These are phyloP conservation scores for Trissolcus japonicus DNA, from an alignment of 2,888 invertebrate species.

Conservation along the genomic window DNA sequence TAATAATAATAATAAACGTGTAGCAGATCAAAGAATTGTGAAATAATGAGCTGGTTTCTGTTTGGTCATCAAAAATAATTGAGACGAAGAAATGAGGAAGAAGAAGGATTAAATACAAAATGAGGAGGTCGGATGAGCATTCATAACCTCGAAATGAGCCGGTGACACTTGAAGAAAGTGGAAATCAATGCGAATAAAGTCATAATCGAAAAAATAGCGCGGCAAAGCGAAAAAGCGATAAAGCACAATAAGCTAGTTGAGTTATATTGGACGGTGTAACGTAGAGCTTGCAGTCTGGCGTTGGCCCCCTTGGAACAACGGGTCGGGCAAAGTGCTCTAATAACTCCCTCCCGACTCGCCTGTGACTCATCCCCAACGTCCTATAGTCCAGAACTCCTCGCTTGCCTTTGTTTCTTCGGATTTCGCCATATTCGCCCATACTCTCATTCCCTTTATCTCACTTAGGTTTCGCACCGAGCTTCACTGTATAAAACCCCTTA, in stretches of 20 bases:
- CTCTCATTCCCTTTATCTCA: constrained; percentile 60
- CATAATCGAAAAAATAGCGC: constrained; percentile 61
- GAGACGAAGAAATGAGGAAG: background rate
- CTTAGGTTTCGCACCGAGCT: constrained; percentile 57
- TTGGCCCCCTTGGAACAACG: constrained; percentile 58
- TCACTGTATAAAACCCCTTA: constrained; percentile 44
- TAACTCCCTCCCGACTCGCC: constrained; percentile 65
- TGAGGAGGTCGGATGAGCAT: constrained; percentile 6
- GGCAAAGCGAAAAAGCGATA: constrained; percentile 62
- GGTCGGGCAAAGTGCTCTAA: constrained; percentile 69
- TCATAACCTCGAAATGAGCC: constrained; percentile 36
- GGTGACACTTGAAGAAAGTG: constrained; percentile 34
- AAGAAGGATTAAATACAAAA: constrained; percentile 7
- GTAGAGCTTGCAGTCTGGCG: constrained; percentile 62
- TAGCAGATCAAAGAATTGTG: too few species aligned
- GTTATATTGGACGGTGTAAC: constrained; percentile 70
- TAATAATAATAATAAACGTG: too few species aligned
- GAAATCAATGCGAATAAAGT: constrained; percentile 50
- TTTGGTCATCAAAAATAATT: too few species aligned
- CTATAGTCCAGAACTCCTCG: constrained; percentile 35
- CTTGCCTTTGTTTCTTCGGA: constrained; percentile 63
- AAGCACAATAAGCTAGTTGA: constrained; percentile 69
- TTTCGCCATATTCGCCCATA: constrained; percentile 62
- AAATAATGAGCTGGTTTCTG: too few species aligned
- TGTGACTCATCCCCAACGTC: constrained; percentile 57